A percentile compares a stretch with the other conserved stretches of the same genome.
phyloP scores from a whole-genome alignment of 2,113 vertebrate species.

The Nettapus auritus region DNA sequence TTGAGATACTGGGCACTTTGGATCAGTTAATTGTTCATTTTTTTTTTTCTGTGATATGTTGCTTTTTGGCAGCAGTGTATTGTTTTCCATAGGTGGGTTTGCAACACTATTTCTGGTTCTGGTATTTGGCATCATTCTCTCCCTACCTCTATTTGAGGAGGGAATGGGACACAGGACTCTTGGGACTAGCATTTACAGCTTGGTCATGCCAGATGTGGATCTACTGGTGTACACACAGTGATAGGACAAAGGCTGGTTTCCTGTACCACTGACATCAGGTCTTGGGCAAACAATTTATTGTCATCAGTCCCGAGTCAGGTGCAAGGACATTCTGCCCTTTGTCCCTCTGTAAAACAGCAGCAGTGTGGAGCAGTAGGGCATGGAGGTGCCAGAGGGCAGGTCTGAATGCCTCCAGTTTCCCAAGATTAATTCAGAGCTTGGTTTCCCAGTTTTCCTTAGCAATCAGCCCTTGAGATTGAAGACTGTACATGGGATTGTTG shows the following conservation, averaged over 20 bases:
- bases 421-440: background rate
- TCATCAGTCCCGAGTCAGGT: background rate
- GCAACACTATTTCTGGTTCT: background rate
- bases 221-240: too few relatives aligned
- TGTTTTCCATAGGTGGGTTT: background rate
- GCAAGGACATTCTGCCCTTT: rapidly evolving
- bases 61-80: background rate
- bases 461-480: background rate
- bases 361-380: background rate
- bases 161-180: rapidly evolving
- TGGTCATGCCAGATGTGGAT: background rate
- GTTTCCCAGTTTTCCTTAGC: background rate
- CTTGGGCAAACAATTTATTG: background rate
- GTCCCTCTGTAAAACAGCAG: background rate
- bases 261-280: background rate
- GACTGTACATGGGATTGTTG: background rate
- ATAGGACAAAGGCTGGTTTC: background rate
- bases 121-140: background rate
- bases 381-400: background rate
- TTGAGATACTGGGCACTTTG: background rate
- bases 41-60: background rate
- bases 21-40: background rate
- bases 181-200: background rate
- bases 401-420: background rate
- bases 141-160: background rate